Evolutionary conservation across 1,140 invertebrate species (phyloP), one percentile per base, ranked within the genome.

Genomic region (Bombus difficillimus): DNA sequence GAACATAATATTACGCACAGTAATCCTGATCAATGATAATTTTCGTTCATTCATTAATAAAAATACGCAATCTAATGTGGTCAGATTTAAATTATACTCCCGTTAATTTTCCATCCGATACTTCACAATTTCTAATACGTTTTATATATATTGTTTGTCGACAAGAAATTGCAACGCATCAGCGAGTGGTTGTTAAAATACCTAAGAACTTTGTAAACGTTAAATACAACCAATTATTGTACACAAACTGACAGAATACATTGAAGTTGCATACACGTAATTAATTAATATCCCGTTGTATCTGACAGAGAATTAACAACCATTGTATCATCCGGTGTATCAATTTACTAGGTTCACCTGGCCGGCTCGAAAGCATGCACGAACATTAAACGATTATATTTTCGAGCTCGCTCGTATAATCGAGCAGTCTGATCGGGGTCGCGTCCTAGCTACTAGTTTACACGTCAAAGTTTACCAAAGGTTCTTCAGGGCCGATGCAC

Each of bases 381-480:
- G 87, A 73, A 71, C 88, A 78, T 88, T 88, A 83, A 89, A 86
- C 87, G 88, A 89, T 89, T 89, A 86, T 90, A 89, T 89, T 90
- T 89, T 80, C 77, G 73, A 78, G 76, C 53, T 69, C 28, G 43
- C 62, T 77, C 85, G 73, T 82, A 78, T 89, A 86, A 88, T 76
- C 89, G 81, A 62, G 73, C 68, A 72, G 62, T 47, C 32, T 34
- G 79, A 90, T 66, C 80, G 57, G 76, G 68, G 88, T 76, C 53
- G 68, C 53, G 64, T 73, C 80, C 68, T 76, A 78, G 71, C 73
- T 62, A 62, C 59, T 68, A 64, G 88, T 90, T 90, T 90, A 43
- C 88, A 83, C 88, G 66, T 90, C 88, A 87, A 88, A 90, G 89
- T 89, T 90, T 89, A 85, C 89, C 79, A 88, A 89, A 89, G 82